Evolutionary conservation across 2,797 vertebrate genomes (phyloP), one percentile per base, ranked within the genome.

Genomic region (Arnoldichthys spilopterus): DNA sequence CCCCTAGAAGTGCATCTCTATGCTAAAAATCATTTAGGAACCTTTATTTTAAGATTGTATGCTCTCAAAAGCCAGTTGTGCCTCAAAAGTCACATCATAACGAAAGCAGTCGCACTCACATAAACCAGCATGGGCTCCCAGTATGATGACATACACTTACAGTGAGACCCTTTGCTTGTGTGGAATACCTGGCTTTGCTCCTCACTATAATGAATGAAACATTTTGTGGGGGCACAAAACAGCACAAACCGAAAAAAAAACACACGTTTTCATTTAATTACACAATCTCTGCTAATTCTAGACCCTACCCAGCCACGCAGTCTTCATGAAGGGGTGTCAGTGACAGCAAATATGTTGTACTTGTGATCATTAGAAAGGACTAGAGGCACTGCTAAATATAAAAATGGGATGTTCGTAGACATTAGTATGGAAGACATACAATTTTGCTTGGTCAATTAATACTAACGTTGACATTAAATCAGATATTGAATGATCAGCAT

Each of bases 211-310:
- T 78, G 66, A 72, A 76, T 66, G 26, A 32, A 32, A 43, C 43
- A 45, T 62, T 82, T 54, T 51, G 51, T 20, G 22, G 30, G 51
- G 67, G 56, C 11, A 18, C 61, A 51, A 22, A 26, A 37, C 45
- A 30, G 54, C 30, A 49, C 40, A 72, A 82, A 77, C 28, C 54
- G 8, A 37, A 30, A 40, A 77, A 70, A 63, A 61, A 70, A 59
- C 78, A 85, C 68, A 61, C 74, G 78, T 78, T 85, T 85, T 78
- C 64, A 78, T 67, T 81, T 74, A 81, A 83, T 83, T 85, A 47
- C 78, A 70, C 76, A 81, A 76, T 78, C 45, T 64, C 51, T 63
- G 54, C 13, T 22, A 75, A 78, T 76, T 83, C 63, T 63, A 81
- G 72, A 66, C 76, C 71, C 62, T 72, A 72, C 77, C 63, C 73